Percentiles rank a stretch among this genome's conserved stretches.
Evolutionary conservation across 2,797 vertebrate species (phyloP).

Genomic region (Tiaroga cobitis): DNA sequence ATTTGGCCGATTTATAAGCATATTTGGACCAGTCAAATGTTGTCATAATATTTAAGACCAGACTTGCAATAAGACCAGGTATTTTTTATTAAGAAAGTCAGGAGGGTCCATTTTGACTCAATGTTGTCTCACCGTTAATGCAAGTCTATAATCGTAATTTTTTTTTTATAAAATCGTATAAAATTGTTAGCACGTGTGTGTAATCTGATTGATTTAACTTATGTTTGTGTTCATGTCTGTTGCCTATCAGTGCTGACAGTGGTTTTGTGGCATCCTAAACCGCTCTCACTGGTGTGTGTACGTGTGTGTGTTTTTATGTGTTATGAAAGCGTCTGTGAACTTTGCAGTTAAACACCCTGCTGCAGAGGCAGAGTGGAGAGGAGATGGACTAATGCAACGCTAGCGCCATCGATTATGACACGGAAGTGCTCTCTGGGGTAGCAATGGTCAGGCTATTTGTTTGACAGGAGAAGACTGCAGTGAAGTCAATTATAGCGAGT

Average conservation of each 20-base stretch:
- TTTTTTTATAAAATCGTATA: too few species aligned
- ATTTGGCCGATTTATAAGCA: too few species aligned
- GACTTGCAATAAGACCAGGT: too few species aligned
- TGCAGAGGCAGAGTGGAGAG: constrained; percentile 34
- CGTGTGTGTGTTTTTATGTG: neutral
- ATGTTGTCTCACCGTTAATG: neutral
- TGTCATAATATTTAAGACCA: too few species aligned
- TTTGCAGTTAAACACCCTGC: constrained; percentile 39
- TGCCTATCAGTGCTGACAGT: neutral
- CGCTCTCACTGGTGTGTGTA: neutral
- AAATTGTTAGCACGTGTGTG: neutral
- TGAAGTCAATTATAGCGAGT: constrained; percentile 72
- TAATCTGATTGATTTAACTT: neutral
- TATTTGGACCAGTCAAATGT: too few species aligned
- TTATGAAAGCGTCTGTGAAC: neutral
- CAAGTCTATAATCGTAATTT: too few species aligned
- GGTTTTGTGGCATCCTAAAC: neutral
- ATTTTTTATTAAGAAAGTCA: too few species aligned
- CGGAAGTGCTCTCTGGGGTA: constrained; percentile 68
- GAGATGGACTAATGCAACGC: constrained; percentile 48
- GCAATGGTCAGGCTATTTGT: constrained; percentile 70
- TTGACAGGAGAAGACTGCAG: constrained; percentile 72
- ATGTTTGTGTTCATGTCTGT: constrained; percentile 7
- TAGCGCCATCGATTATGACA: constrained; percentile 75
- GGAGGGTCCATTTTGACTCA: too few species aligned